Base-by-base conservation (phyloP, 2,113 vertebrate genomes). In the Dipodomys merriami region DNA sequence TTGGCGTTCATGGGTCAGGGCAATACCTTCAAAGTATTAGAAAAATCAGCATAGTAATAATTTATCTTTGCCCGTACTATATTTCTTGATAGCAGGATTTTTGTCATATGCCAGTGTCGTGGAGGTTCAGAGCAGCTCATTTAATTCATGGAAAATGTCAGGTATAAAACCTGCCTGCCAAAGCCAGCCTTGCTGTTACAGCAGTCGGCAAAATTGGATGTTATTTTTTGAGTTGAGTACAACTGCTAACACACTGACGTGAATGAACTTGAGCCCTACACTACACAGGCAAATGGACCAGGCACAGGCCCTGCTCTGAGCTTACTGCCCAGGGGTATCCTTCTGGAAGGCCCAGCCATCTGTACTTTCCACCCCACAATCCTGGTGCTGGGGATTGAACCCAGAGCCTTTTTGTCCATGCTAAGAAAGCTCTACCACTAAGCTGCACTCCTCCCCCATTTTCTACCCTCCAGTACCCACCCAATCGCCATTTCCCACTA, bases 181-280 rank as follows among this genome's bases (percentile, higher is more conserved):
- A 96, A 93, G 23, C 29, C 62, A 20, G 67, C 60, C 10, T 96
- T 71, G 65, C 65, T 84, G 25, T 86, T 87, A 91, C 77, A 88
- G 44, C 35, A 30, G 5, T 84, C 44, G 44, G 39, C 62, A 67
- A 87, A 88, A 93, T 86, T 71, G 76, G 39, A 46, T 27, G 4
- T 87, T 80, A 46, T 39, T 95, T 96, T 88, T 39, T 85, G 67
- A 87, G 0, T 73, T 5, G 67, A 76, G 44, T 73, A 68, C 93
- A 69, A 69, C 65, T 49, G 46, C 65, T 81, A 81, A 57, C 71
- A 65, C n/a, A 68, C 44, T 65, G 33, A 30, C 18, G 13, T 60
- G 77, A 86, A 62, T 94, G 60, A 86, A 82, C 79, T 68, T 91
- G 84, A 77, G 39, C 78, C 22, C 60, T 87, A 25, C n/a, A n/a